Evolutionary conservation across 2,888 invertebrate genomes (phyloP), one percentile per base, ranked within the genome.

Genomic region (Lysandra bellargus): DNA sequence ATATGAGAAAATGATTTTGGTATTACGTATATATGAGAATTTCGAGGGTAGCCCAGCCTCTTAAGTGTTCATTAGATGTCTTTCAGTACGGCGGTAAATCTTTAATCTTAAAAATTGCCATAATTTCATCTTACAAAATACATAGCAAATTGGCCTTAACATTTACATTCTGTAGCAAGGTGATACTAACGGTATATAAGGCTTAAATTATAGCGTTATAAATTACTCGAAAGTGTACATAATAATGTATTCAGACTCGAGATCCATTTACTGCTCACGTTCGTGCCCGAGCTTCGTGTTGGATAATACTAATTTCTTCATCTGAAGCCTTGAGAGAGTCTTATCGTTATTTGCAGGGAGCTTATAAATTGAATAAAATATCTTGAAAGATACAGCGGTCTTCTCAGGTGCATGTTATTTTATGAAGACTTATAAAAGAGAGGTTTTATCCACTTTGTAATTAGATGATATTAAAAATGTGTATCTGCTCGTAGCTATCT

Each of bases 171-270:
- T 30, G 30, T 64, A 64, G 64, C 9, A 69, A 69, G 33, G 69
- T 37, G 5, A 69, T 69, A 69, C 23, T 23, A 7, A 23, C 17
- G 33, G 69, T 69, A 69, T 69, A 37, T 37, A 69, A 69, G 49
- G 23, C 49, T 23, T 75, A 75, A 75, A 75, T 75, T 75, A 75
- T 75, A 69, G 33, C 69, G 75, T 49, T 49, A 75, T 75, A 75
- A 75, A 75, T 75, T 75, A 75, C 75, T 30, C 12, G 75, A 75
- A 75, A 75, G 75, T 75, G 75, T 75, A 75, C 44, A 75, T 75
- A 75, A 75, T 75, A 75, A 75, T 75, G 75, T 75, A 75, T 75
- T 75, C 75, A 75, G 75, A 44, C 44, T 44, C 44, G 37, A 75
- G 44, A 75, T 75, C 75, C 75, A 75, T 75, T 75, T 49, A 44